Evolutionary conservation across 1,140 invertebrate species (phyloP).

Genomic region (Drosophila rufa): DNA sequence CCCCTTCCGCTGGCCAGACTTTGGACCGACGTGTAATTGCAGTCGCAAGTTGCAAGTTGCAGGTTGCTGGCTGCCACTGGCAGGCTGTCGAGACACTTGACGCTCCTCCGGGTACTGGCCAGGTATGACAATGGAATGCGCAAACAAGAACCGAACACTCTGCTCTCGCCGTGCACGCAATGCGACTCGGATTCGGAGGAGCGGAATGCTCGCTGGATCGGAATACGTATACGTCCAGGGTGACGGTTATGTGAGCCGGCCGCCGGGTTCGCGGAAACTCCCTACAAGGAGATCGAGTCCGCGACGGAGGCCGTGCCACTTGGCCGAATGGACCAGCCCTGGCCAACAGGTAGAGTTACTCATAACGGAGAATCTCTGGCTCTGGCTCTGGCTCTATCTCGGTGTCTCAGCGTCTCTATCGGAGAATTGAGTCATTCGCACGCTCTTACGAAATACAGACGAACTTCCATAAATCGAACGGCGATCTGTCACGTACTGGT

Average conservation of each 20-base stretch:
- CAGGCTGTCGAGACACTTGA: conserved; percentile 67
- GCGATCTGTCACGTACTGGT: conserved; percentile 24
- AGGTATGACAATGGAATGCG: conserved; percentile 75
- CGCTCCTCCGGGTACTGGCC: conserved; percentile 41
- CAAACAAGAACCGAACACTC: conserved; percentile 76
- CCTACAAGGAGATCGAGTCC: conserved; percentile 28
- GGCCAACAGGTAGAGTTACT: conserved; percentile 46
- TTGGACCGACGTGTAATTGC: conserved; percentile 46
- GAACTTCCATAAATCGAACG: conserved; percentile 21
- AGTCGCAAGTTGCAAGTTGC: conserved; percentile 41
- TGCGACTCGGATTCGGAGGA: conserved; percentile 44
- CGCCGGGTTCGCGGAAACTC: conserved; percentile 22
- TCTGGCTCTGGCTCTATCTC: background rate
- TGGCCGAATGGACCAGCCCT: conserved; percentile 37
- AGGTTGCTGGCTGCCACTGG: conserved; percentile 23
- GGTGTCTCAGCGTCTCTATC: conserved; percentile 1
- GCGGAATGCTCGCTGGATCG: conserved; percentile 33
- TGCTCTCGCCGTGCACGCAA: conserved; percentile 48
- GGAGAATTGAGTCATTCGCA: conserved; percentile 42
- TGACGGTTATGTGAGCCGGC: conserved; percentile 45
- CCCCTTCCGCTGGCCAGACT: conserved; percentile 35
- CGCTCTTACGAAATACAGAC: conserved; percentile 20
- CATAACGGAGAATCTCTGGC: conserved; percentile 28
- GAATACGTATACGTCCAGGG: conserved; percentile 62
- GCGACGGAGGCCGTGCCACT: conserved; percentile 60